Evolutionary conservation across 2,888 invertebrate species (phyloP).

Genomic region (Onthophagus sagittarius): DNA sequence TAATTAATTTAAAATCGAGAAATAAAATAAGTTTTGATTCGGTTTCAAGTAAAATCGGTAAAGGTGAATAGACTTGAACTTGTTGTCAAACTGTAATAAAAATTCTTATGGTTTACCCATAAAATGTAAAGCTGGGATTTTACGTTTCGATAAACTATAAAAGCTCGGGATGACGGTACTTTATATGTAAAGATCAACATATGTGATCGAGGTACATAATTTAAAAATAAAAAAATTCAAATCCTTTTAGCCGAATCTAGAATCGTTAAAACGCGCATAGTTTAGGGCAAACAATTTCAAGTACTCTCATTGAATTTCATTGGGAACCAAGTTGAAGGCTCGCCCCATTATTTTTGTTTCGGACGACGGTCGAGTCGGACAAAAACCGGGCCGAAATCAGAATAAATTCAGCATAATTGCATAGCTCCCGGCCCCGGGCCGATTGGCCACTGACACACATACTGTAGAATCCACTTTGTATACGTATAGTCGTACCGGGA

Average conservation of each 20-base stretch:
- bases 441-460: constrained; percentile 1
- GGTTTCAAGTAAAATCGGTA: not conserved
- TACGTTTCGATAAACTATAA: not conserved
- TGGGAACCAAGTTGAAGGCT: not conserved
- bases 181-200: no score
- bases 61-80: not conserved
- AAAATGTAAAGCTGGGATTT: not conserved
- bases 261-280: not conserved
- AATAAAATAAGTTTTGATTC: not conserved
- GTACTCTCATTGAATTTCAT: not conserved
- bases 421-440: not conserved
- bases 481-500: not conserved
- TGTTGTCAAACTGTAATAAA: not conserved
- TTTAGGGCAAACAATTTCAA: not conserved
- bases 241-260: not conserved
- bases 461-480: not conserved
- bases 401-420: not conserved
- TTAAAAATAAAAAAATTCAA: no score
- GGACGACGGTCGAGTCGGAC: not conserved
- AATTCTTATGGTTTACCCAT: not conserved
- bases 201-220: no score
- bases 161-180: not conserved
- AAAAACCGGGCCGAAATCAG: not conserved
- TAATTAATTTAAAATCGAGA: no score
- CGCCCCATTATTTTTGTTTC: not conserved